Evolutionary conservation across 2,797 vertebrate genomes (phyloP), one percentile per base, ranked within the genome.

Genomic region (Leptoclinus maculatus): DNA sequence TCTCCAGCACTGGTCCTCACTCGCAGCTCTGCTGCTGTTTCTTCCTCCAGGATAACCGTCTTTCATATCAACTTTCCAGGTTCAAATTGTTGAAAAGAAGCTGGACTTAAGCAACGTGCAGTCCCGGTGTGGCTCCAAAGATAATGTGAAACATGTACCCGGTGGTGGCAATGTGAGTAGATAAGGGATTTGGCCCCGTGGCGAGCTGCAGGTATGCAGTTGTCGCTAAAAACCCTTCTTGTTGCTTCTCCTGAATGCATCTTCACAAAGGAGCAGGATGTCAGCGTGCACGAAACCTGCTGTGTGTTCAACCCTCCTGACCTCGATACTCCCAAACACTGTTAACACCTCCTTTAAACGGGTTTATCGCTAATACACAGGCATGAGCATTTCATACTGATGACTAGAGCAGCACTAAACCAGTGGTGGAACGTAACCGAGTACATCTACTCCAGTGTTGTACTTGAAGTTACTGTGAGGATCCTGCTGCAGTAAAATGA

Each of bases 41-140:
- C 27, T 80, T 72, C 43, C 85, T 74, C n/a, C 76, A 64, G 68
- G 66, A 70, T 94, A 93, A 92, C 85, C 2, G 3, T 88, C 36
- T 89, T 9, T 82, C 77, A 39, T 93, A 75, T 92, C 76, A 45
- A 88, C 81, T 91, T 87, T 91, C 64, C 91, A 95, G 95, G 92
- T 95, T 38, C 93, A 95, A 82, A 95, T 95, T 91, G 82, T 94
- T 76, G 93, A 95, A 60, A 87, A 93, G 94, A 95, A 95, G 94
- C 69, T 95, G 95, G 95, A 95, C 79, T 87, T 95, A 71, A 92
- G 80, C 92, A 93, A 43, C 77, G 94, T 95, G 84, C 94, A 93
- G 88, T 90, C 95, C 88, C 97, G 79, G 82, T 98, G 97, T 83
- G 97, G 97, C 94, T 98, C 97, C 95, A 98, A 98, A 97, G 97